phyloP scores from a whole-genome alignment of 2,113 vertebrate species.

The Rhadina sibilatrix region DNA sequence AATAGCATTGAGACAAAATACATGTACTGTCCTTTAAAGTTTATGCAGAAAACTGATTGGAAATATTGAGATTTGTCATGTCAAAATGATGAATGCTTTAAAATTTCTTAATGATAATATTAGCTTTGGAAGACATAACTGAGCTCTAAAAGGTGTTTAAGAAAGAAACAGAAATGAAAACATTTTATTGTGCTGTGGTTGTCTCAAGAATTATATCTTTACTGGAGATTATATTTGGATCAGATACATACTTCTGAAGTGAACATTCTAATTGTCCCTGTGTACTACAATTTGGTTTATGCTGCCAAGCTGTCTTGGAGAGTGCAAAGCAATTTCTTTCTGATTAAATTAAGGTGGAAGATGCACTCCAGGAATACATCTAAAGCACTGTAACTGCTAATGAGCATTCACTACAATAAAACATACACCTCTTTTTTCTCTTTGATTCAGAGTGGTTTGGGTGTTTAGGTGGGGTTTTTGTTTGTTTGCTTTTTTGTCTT shows the following conservation, averaged over 20 bases:
- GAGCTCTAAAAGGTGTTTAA: not conserved
- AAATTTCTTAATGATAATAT: not conserved
- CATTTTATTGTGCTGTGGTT: not conserved
- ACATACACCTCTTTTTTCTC: not conserved
- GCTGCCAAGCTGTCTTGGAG: not conserved
- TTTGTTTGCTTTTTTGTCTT: not conserved
- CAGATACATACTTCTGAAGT: not conserved
- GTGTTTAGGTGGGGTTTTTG: accelerated
- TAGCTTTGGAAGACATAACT: not conserved
- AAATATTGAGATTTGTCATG: not conserved
- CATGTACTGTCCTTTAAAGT: not conserved
- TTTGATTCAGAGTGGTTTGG: not conserved
- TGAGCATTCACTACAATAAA: not conserved
- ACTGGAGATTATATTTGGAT: not conserved
- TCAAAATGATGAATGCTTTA: not conserved
- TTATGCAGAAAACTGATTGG: not conserved
- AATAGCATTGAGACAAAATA: not conserved
- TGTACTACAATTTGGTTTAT: not conserved
- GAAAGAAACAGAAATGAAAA: not conserved
- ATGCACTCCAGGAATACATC: not conserved
- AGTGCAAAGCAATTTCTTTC: not conserved
- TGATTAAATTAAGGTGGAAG: not conserved
- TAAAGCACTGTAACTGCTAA: not conserved
- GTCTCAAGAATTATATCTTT: not conserved
- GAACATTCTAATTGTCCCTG: not conserved